Base-by-base conservation (phyloP, 2,797 vertebrate species). In the Perdix hodgsoniae region DNA sequence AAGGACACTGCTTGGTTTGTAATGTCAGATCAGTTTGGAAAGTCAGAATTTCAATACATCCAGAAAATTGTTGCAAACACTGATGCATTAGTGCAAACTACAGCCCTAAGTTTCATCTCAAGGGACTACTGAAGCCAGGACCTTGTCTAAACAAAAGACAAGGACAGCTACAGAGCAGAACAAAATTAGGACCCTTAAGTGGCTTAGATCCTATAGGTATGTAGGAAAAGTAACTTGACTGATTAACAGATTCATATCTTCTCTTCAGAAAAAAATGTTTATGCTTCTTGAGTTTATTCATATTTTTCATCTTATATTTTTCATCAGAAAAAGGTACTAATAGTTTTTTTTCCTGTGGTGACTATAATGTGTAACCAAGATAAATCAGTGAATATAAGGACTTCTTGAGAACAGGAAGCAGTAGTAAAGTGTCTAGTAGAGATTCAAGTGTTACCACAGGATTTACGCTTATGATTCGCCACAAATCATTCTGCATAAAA, bases 401-500 rank as follows among this genome's bases (percentile, higher is more conserved):
- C 45, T 83, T 89, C 42, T 49, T 83, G 57, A 91, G 82, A 75
- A 78, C 11, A 83, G 79, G 78, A 91, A 88, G 42, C 16, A 45
- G 37, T 59, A 91, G 31, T 74, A 44, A 91, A 89, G 8, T 19
- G 23, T 74, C 64, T 91, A 57, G 66, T 86, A 86, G 29, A 86
- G 37, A 86, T 90, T 95, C 74, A 94, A 88, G 33, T 40, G 59
- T 89, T 91, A 81, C 44, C 26, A 3, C 39, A 93, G 69, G 57
- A 79, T 92, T 95, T 94, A 61, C 50, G 76, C 86, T 96, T 83
- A 91, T 79, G 73, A 66, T 49, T 96, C 86, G 83, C 66, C 56
- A 61, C 82, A 86, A 93, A 82, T 82, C 91, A 73, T 81, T 81
- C 66, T 61, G 57, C 88, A 90, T 24, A 66, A 93, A 94, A 90